phyloP scores from a whole-genome alignment of 2,113 vertebrate species.

The Campylorhamphus procurvoides region DNA sequence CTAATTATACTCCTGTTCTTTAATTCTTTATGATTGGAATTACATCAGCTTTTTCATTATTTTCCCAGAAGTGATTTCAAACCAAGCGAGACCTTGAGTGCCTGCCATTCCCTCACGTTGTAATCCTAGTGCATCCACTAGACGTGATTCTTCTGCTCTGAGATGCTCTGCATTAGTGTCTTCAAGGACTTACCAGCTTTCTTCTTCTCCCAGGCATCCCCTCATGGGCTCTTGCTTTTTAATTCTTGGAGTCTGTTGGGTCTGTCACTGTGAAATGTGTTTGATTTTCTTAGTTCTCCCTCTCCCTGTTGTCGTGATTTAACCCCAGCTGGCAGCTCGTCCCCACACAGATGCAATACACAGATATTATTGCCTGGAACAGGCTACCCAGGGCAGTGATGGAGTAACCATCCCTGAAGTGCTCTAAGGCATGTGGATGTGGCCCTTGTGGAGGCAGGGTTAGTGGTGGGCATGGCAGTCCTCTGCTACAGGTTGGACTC shows the following conservation, averaged over 20 bases:
- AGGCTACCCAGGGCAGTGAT: background rate
- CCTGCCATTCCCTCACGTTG: background rate
- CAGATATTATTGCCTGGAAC: background rate
- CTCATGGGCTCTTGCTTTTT: background rate
- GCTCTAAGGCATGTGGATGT: background rate
- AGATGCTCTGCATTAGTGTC: background rate
- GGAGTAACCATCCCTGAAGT: background rate
- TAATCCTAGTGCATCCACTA: background rate
- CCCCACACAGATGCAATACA: background rate
- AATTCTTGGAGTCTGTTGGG: background rate
- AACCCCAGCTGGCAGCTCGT: background rate
- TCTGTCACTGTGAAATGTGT: background rate
- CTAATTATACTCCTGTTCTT: constrained; percentile 60
- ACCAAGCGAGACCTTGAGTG: background rate
- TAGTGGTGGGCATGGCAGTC: background rate
- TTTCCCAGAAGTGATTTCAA: constrained; percentile 47
- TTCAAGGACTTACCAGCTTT: constrained; percentile 4
- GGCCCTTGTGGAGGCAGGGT: background rate
- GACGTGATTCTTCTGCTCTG: background rate
- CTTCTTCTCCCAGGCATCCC: background rate
- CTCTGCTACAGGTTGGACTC: background rate
- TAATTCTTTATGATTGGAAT: constrained; percentile 60
- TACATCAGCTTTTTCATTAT: constrained; percentile 42
- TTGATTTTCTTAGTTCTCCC: background rate
- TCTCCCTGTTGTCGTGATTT: background rate